phyloP scores from a whole-genome alignment of 2,797 vertebrate genomes.

The Buphagus erythrorhynchus region DNA sequence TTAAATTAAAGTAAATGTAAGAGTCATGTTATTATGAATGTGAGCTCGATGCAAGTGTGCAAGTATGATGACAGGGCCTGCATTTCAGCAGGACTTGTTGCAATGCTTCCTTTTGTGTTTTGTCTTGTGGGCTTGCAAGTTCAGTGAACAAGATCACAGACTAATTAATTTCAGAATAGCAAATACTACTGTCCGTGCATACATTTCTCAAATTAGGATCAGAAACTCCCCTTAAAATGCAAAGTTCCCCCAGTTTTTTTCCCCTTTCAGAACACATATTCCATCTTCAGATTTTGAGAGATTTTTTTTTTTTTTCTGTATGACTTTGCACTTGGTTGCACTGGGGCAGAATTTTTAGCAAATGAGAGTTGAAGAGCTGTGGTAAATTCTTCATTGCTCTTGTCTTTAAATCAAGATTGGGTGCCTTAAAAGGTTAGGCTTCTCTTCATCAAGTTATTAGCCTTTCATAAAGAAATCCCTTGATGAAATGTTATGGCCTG shows the following conservation, averaged over 20 bases:
- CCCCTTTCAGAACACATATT: not conserved
- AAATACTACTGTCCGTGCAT: not conserved
- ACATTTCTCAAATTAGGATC: not conserved
- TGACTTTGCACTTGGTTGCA: not conserved
- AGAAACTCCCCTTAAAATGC: not conserved
- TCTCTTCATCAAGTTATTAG: conserved; percentile 31
- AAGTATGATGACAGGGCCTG: not conserved
- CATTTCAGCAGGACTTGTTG: not conserved
- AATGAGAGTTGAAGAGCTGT: not conserved
- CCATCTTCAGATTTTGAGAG: not conserved
- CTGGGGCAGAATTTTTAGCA: not conserved
- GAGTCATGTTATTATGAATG: not conserved
- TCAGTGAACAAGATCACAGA: not conserved
- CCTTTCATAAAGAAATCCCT: conserved; percentile 52
- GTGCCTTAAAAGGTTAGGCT: conserved; percentile 17
- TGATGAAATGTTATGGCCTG: conserved; percentile 9
- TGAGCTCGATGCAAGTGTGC: not conserved
- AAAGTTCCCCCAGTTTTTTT: not conserved
- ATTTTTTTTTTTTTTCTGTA: not conserved
- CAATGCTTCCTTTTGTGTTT: not conserved
- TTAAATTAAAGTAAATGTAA: not conserved
- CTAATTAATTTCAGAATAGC: not conserved
- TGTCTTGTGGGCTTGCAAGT: not conserved
- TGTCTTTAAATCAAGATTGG: conserved; percentile 18
- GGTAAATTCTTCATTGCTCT: not conserved